Evolutionary conservation across 1,140 invertebrate genomes (phyloP).

Genomic region (Centruroides vittatus): DNA sequence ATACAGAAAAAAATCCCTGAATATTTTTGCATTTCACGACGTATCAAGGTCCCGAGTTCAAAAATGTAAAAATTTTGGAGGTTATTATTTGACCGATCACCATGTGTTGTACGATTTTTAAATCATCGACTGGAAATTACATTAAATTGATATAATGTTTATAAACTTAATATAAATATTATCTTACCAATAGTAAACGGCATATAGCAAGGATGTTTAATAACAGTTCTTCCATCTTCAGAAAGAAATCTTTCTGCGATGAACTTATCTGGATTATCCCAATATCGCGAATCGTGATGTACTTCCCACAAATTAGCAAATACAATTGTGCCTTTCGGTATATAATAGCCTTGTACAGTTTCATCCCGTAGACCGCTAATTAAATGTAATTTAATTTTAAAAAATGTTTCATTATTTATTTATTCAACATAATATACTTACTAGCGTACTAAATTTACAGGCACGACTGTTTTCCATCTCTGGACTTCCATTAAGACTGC

Average conservation of each 20-base stretch:
- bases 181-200: slow-evolving; percentile 23
- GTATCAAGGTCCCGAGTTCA: too few relatives aligned
- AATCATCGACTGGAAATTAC: too few relatives aligned
- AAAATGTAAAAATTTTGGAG: too few relatives aligned
- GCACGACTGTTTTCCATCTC: slow-evolving; percentile 21
- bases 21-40: too few relatives aligned
- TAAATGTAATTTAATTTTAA: too few relatives aligned
- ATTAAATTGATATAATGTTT: too few relatives aligned
- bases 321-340: slow-evolving; percentile 31
- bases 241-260: slow-evolving; percentile 46
- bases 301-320: slow-evolving; percentile 49
- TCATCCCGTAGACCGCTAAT: too few relatives aligned
- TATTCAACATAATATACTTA: neutral
- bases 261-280: slow-evolving; percentile 53
- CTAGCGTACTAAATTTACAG: slow-evolving; percentile 15
- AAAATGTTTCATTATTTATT: too few relatives aligned
- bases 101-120: too few relatives aligned
- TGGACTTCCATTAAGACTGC: slow-evolving; percentile 22
- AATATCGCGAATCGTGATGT: slow-evolving; percentile 47
- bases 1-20: too few relatives aligned
- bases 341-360: slow-evolving; percentile 1
- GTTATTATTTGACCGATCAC: too few relatives aligned
- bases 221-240: slow-evolving; percentile 16
- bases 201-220: slow-evolving; percentile 18
- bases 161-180: neutral